Base-by-base conservation (phyloP, 2,113 vertebrate species). In the Cyphomyrus discorhynchus region DNA sequence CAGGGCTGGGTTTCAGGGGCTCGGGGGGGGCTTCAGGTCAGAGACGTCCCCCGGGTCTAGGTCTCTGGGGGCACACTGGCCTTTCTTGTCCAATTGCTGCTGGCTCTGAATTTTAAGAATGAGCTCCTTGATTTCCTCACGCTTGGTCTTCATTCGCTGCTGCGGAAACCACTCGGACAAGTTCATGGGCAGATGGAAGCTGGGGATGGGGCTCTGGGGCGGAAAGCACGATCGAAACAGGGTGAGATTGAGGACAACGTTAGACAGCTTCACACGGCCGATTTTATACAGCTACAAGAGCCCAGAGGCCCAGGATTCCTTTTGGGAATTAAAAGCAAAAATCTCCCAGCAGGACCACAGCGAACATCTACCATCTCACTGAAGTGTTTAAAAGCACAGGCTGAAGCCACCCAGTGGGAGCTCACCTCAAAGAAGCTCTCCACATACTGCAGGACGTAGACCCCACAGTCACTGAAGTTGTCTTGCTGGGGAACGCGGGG, bases 371-470 rank as follows among this genome's bases (percentile, higher is more conserved):
- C 5, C 70, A 39, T 17, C 70, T 77, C 31, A 39, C 3, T 11
- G 42, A 24, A 9, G 24, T 11, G 46, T 15, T 27, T 85, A 2
- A 85, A n/a, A 49, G 47, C 83, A 17, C 10, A 46, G 0, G 7
- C 46, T 3, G 42, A 9, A 11, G n/a, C 24, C 31, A 10, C 9
- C 24, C 24, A 31, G n/a, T 15, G 83, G 10, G 52, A 17, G 11
- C 96, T 92, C 89, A 99, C 98, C 98, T 99, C 96, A 89, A 99
- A 99, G 96, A 99, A 99, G 94, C 98, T 99, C 94, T 99, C 98
- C 90, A 99, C 98, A 11, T 99, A 99, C 94, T 99, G 98, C 91
- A 99, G 94, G 45, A 99, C 90, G 85, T 99, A 99, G 11, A 99
- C 97, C 4, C 98, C 98, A 88, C 98, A 99, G 93, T 99, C 98